Conservation (phyloP, 2,797 vertebrate species). For the Cercopithecus neglectus region DNA sequence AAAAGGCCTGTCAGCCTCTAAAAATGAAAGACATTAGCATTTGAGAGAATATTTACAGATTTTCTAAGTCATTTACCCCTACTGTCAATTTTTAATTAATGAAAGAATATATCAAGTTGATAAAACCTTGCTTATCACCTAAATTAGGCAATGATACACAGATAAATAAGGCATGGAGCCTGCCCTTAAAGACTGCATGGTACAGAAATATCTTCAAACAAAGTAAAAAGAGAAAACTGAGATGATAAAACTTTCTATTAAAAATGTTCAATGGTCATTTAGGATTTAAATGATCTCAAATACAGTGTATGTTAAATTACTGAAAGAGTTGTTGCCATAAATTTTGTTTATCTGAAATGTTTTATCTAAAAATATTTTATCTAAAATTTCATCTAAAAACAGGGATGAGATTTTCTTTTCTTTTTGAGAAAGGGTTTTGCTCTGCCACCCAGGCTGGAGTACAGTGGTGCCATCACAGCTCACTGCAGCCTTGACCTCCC, state of each 20-base stretch:
- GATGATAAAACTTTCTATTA: neutral
- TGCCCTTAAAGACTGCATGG: neutral
- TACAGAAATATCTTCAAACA: neutral
- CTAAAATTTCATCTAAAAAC: conserved; percentile 27
- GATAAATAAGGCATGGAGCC: neutral
- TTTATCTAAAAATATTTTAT: neutral
- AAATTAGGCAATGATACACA: neutral
- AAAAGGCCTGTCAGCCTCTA: neutral
- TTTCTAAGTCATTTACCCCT: conserved; percentile 20
- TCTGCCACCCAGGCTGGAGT: too few species aligned
- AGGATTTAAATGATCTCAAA: conserved; percentile 26
- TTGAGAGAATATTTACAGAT: neutral
- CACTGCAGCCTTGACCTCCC: too few species aligned
- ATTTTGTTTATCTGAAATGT: neutral
- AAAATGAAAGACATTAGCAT: conserved; percentile 27
- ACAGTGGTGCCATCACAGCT: too few species aligned
- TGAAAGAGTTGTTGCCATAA: neutral
- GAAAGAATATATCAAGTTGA: conserved; percentile 17
- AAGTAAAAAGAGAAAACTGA: neutral
- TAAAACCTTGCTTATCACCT: conserved; percentile 22
- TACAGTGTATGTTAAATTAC: neutral
- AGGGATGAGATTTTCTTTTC: neutral
- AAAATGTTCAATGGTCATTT: conserved; percentile 7
- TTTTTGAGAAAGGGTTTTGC: too few species aligned
- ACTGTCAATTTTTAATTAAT: conserved; percentile 39